Percentiles rank a stretch among this genome's conserved stretches.
Evolutionary conservation across 2,113 vertebrate species (phyloP).

Genomic region (Natator depressus): DNA sequence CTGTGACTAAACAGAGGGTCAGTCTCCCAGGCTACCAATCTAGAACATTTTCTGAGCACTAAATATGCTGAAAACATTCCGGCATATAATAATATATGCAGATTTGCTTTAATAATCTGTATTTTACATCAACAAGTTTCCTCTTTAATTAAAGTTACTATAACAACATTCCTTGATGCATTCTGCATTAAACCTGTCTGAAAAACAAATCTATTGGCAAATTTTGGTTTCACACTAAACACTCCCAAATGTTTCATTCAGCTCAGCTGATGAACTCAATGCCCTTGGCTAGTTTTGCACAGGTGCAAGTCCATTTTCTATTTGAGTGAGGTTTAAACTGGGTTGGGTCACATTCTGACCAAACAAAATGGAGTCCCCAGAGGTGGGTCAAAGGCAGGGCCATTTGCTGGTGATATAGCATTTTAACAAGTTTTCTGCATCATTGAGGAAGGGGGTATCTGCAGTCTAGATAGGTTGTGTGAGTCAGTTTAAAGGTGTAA

Average conservation of each 20-base stretch:
- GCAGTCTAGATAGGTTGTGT: accelerated
- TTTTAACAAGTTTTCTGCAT: neutral
- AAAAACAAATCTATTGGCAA: neutral
- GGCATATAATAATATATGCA: neutral
- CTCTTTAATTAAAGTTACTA: neutral
- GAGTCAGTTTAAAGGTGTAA: neutral
- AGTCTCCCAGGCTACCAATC: accelerated
- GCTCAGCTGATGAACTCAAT: neutral
- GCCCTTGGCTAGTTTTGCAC: neutral
- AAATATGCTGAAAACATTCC: accelerated
- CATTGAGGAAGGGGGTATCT: neutral
- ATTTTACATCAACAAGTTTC: accelerated
- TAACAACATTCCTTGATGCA: neutral
- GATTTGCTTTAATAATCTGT: accelerated
- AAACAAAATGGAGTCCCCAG: neutral
- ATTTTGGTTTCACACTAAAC: neutral
- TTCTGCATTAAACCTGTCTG: accelerated
- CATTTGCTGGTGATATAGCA: accelerated
- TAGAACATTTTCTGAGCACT: neutral
- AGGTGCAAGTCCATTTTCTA: neutral
- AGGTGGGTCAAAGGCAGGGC: neutral
- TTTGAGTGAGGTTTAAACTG: neutral
- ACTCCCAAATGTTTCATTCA: neutral
- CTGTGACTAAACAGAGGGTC: neutral
- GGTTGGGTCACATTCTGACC: neutral